Base-by-base conservation (phyloP, 1,140 invertebrate genomes). In the Drosophila watanabei region DNA sequence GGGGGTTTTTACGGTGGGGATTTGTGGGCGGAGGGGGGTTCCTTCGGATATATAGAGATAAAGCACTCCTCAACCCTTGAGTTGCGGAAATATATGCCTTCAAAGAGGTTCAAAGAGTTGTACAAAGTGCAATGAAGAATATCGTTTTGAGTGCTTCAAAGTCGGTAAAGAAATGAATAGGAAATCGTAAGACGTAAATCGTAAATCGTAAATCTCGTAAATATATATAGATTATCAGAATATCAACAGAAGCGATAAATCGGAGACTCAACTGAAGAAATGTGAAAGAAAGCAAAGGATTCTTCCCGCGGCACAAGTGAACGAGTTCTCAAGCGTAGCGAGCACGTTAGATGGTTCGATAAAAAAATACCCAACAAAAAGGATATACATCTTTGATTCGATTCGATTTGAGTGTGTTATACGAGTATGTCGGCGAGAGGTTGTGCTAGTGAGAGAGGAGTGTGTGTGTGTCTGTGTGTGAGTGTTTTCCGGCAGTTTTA, bases 61-160 rank as follows among this genome's bases (percentile, higher is more conserved):
- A 57, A n/a, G 54, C 82, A 72, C 60, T 84, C 70, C 60, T 51
- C 63, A 69, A 85, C 77, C 79, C 63, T 83, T 68, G 68, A 71
- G 48, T 71, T 69, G 48, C 46, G 84, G 80, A 73, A 58, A 75
- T 56, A 46, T 64, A 49, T 28, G 75, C 58, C 73, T 65, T 73
- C 33, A 54, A 61, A 49, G 49, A 41, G 30, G 33, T 64, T 77
- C 56, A 72, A 72, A 72, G 70, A 72, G 49, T 75, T 75, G 61
- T 87, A 87, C 75, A 82, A 61, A 62, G 83, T 87, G 83, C 83
- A 82, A 88, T 88, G 75, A 87, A 87, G 71, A 88, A 60, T 61
- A 73, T 75, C 43, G 77, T 61, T 86, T 78, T 60, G 70, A 79
- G 83, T 86, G 83, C 83, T 82, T 86, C 65, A 82, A 79, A 82